These are phyloP conservation scores for Zoanthus sociatus DNA, from an alignment of 92 coral and sea anemone genomes.

Conservation along the genomic window DNA sequence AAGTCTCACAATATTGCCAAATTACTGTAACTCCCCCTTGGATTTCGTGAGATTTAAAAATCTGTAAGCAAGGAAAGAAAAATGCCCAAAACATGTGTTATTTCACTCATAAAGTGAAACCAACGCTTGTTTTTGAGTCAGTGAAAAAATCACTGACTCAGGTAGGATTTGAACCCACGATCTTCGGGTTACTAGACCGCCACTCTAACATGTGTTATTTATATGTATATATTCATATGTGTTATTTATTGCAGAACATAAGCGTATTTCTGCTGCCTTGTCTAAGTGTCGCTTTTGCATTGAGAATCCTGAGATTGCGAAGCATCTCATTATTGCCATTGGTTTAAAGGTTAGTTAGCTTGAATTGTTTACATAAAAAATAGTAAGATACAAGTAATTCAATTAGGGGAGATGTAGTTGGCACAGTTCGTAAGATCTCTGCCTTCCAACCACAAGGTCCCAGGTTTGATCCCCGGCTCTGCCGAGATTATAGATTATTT, in stretches of 20 bases:
- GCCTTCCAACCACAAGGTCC: too few relatives aligned
- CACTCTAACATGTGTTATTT: too few relatives aligned
- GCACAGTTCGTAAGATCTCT: too few relatives aligned
- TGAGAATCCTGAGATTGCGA: slow-evolving; percentile 91
- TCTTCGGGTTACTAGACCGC: too few relatives aligned
- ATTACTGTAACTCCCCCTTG: background rate
- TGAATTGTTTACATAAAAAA: background rate
- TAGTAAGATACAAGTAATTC: too few relatives aligned
- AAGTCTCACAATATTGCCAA: background rate
- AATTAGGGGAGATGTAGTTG: too few relatives aligned
- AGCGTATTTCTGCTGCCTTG: slow-evolving; percentile 84
- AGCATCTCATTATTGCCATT: slow-evolving; percentile 96
- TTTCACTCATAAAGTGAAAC: background rate
- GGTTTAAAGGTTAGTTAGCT: slow-evolving; percentile 78
- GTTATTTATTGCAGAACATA: slow-evolving; percentile 88
- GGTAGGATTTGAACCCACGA: too few relatives aligned
- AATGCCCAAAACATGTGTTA: background rate
- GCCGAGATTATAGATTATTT: too few relatives aligned
- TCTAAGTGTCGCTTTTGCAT: slow-evolving; percentile 94
- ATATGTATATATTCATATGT: too few relatives aligned
- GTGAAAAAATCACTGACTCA: too few relatives aligned
- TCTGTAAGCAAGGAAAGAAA: background rate
- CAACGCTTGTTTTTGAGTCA: too few relatives aligned
- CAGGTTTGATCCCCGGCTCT: too few relatives aligned
- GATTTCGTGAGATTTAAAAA: background rate